Conservation (phyloP, 2,113 vertebrate genomes). For the Neogobius melanostomus region DNA sequence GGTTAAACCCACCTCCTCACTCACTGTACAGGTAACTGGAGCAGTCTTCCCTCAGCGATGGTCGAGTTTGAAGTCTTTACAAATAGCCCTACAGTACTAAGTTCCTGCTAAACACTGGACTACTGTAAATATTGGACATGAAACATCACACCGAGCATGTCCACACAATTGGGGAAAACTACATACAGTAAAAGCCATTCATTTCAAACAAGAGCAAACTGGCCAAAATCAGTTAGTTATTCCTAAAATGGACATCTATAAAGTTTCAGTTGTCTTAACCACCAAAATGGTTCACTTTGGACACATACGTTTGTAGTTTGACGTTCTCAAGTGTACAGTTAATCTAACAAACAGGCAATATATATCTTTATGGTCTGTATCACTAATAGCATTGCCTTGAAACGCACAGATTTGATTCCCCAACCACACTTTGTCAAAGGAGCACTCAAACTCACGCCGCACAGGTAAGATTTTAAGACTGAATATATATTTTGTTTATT, state of each 20-base stretch:
- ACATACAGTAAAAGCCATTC: slow-evolving; percentile 71
- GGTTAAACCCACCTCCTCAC: slow-evolving; percentile 30
- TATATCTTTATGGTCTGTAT: slow-evolving; percentile 57
- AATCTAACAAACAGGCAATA: slow-evolving; percentile 69
- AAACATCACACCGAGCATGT: slow-evolving; percentile 67
- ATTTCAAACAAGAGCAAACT: slow-evolving; percentile 72
- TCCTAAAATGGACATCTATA: slow-evolving; percentile 67
- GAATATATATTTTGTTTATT: slow-evolving; percentile 81
- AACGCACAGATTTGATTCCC: slow-evolving; percentile 66
- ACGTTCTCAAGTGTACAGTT: slow-evolving; percentile 65
- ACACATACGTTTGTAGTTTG: slow-evolving; percentile 63
- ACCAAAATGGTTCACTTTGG: slow-evolving; percentile 71
- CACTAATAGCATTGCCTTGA: slow-evolving; percentile 58
- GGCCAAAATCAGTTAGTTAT: slow-evolving; percentile 65
- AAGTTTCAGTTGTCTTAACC: slow-evolving; percentile 55
- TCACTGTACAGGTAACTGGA: slow-evolving; percentile 57
- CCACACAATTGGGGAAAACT: slow-evolving; percentile 61
- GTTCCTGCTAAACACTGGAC: slow-evolving; percentile 70
- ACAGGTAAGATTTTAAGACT: slow-evolving; percentile 76
- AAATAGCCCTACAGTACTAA: slow-evolving; percentile 65
- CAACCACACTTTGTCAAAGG: slow-evolving; percentile 72
- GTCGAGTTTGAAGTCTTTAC: slow-evolving; percentile 46
- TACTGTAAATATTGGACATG: slow-evolving; percentile 66
- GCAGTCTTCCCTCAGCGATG: slow-evolving; percentile 44
- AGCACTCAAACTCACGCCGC: slow-evolving; percentile 75